phyloP scores from a whole-genome alignment of 2,113 vertebrate genomes.

The Spermophilus dauricus region DNA sequence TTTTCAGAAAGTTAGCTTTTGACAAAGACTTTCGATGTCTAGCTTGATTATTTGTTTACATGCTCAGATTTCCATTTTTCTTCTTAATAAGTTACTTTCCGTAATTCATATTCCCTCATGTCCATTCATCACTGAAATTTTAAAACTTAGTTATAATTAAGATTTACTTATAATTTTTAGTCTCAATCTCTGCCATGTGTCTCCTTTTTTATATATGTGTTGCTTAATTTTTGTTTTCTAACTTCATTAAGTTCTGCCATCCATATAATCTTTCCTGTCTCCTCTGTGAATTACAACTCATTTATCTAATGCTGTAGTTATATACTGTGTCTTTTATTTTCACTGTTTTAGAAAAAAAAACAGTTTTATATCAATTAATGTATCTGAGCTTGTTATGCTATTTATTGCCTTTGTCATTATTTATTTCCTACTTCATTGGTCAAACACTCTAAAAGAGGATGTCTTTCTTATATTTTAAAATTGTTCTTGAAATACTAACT shows the following conservation, averaged over 20 bases:
- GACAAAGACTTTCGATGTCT: not conserved
- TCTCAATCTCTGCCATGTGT: not conserved
- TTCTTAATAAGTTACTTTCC: not conserved
- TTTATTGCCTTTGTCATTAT: not conserved
- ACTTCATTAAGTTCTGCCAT: constrained; percentile 5
- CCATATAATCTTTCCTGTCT: not conserved
- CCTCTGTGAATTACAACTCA: not conserved
- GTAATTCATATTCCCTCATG: not conserved
- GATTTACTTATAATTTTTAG: constrained; percentile 7
- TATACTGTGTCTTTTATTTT: not conserved
- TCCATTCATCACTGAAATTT: not conserved
- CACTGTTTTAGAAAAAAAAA: constrained; percentile 15
- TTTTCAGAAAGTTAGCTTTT: constrained; percentile 25
- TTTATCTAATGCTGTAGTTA: not conserved
- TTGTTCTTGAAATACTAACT: not conserved
- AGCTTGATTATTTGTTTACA: not conserved
- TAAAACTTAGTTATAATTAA: constrained; percentile 28
- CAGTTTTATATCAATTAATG: not conserved
- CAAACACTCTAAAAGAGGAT: not conserved
- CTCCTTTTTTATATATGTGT: not conserved
- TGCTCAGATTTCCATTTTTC: not conserved
- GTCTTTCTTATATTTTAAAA: not conserved
- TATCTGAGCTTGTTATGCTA: not conserved
- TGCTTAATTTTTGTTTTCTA: not conserved
- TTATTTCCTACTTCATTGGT: not conserved